Percentiles rank a stretch among this genome's conserved stretches.
phyloP scores from a whole-genome alignment of 2,888 invertebrate species.

The Melanostoma mellinum region DNA sequence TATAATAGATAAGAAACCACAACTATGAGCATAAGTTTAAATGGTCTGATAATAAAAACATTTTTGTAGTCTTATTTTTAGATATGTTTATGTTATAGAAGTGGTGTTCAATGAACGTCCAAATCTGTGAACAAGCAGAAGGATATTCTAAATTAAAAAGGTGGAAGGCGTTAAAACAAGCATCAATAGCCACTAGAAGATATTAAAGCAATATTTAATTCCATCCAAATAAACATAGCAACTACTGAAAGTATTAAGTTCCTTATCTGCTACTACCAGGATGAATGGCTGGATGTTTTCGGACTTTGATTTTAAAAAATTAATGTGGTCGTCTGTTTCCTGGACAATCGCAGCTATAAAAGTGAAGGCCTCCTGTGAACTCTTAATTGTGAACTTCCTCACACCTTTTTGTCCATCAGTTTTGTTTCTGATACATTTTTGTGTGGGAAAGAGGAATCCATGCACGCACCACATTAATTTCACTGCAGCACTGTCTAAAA shows the following conservation, averaged over 20 bases:
- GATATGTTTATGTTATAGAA: not conserved
- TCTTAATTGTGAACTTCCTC: constrained; percentile 2
- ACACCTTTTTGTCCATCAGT: not conserved
- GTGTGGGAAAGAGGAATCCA: not conserved
- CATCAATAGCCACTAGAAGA: not conserved
- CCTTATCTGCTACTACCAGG: not conserved
- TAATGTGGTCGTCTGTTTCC: not conserved
- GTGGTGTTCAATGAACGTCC: not conserved
- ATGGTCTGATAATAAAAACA: not conserved
- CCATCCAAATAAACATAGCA: not conserved
- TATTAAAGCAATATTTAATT: not conserved
- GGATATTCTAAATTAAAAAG: not conserved
- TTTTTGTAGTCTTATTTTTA: not conserved
- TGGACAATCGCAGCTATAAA: not conserved
- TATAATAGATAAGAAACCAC: no score
- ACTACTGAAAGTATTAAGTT: not conserved
- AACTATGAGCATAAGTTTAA: not conserved
- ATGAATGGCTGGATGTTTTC: not conserved
- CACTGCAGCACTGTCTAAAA: not conserved
- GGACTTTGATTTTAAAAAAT: not conserved
- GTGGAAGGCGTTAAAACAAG: not conserved
- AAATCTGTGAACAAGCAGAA: not conserved
- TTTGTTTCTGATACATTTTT: not conserved
- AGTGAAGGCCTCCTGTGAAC: not conserved
- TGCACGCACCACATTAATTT: not conserved